Conservation (phyloP, 1,140 invertebrate genomes). For the Lepidurus arcticus region DNA sequence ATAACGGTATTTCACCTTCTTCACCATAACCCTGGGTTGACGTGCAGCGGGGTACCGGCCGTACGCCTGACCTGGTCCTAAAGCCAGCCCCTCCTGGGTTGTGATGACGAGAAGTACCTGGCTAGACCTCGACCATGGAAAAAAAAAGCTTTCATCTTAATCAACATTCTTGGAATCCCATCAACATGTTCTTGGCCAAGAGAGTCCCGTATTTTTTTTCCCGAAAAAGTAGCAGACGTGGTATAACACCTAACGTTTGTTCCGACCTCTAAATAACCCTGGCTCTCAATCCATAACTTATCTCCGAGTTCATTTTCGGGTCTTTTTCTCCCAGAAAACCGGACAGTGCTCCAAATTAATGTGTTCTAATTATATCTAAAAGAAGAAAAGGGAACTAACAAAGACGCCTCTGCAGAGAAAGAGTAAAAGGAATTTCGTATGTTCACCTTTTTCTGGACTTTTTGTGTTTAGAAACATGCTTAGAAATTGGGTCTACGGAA, state of each 20-base stretch:
- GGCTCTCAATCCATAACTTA: no score
- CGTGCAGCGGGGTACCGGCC: background rate
- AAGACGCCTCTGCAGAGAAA: background rate
- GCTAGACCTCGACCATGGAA: background rate
- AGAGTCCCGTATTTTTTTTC: background rate
- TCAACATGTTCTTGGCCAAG: background rate
- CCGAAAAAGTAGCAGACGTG: background rate
- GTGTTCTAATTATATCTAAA: no score
- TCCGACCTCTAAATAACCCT: no score
- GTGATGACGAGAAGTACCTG: background rate
- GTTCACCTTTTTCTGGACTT: background rate
- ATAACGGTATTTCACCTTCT: conserved; percentile 6
- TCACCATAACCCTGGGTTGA: conserved; percentile 2
- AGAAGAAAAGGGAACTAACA: background rate
- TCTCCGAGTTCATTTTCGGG: no score
- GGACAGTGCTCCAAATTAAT: no score
- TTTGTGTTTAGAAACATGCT: background rate
- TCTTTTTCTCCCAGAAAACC: no score
- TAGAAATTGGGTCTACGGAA: background rate
- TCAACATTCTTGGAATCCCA: background rate
- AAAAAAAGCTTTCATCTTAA: background rate
- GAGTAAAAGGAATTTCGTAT: background rate
- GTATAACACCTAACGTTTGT: background rate
- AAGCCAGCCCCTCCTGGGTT: background rate
- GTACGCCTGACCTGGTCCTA: background rate